Percentiles rank a stretch among this genome's conserved stretches.
Conservation (phyloP, 2,888 invertebrate genomes). For the Lumbricus terrestris region DNA sequence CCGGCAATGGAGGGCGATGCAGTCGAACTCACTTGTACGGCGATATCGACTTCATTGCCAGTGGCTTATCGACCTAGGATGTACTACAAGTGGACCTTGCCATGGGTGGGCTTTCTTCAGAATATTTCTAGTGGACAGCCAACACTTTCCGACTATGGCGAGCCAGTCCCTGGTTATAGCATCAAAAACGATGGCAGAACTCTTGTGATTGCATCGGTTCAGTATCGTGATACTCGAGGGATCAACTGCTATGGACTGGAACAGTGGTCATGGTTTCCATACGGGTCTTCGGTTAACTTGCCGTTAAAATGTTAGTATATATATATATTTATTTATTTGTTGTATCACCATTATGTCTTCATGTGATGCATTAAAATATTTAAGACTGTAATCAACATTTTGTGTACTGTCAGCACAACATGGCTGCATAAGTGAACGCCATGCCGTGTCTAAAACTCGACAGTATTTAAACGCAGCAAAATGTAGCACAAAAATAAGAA, state of each 20-base stretch:
- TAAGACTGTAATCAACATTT: no score
- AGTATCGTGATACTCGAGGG: not conserved
- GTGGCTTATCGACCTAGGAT: not conserved
- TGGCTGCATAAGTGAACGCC: no score
- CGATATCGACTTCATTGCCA: not conserved
- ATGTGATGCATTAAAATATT: no score
- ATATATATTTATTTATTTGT: not conserved
- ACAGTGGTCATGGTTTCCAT: not conserved
- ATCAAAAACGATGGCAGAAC: not conserved
- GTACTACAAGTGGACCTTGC: not conserved
- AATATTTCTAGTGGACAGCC: not conserved
- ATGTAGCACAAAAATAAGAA: no score
- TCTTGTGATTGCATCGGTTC: not conserved
- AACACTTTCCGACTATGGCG: not conserved
- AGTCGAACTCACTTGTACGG: not conserved
- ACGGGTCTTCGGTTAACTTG: not conserved
- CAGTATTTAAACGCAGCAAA: no score
- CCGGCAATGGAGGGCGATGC: not conserved
- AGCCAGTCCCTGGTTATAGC: not conserved
- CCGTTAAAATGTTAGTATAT: not conserved
- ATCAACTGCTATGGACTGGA: not conserved
- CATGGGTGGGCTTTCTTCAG: not conserved
- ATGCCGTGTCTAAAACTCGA: no score
- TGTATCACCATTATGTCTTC: not conserved
- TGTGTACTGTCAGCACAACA: no score